Base-by-base conservation (phyloP, 2,797 vertebrate genomes). In the Diplodus sargus region DNA sequence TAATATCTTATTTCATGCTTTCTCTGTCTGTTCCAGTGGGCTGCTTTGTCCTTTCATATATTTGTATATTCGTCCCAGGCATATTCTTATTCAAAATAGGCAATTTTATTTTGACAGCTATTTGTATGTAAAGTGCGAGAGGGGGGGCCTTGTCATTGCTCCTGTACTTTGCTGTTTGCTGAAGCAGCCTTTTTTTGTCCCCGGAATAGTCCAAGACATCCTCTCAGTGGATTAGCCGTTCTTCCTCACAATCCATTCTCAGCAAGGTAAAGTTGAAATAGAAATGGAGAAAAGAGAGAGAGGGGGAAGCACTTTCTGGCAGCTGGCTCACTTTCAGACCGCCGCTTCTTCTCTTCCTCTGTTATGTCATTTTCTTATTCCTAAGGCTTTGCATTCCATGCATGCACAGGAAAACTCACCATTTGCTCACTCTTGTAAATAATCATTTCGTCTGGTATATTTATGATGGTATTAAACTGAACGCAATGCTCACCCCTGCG, bases 51-150 rank as follows among this genome's bases (percentile, higher is more conserved):
- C 88, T 91, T 88, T 89, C 74, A 76, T 86, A 89, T 86, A 83
- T 87, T 89, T 90, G 75, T 89, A 84, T 87, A 91, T 89, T 84
- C 42, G 83, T 93, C 90, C 86, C 76, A n/a, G 85, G 71, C 78
- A 85, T 89, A 89, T 91, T 87, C 88, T 91, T 87, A 94, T 93
- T 95, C 90, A 92, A 93, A 95, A 89, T 82, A 94, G 85, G 89
- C 92, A 90, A 93, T 95, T 94, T 93, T 93, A 86, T 94, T 95
- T 94, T 95, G 94, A 95, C 94, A 95, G 94, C 91, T 95, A 95
- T 95, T 95, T 95, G 93, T 94, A 95, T 95, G 93, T 92, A 95
- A 95, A 95, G 91, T 93, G 87, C 73, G 89, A 70, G 68, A 25
- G 48, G 53, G 77, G 61, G 45, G 39, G 34, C 60, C 77, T 83